Base-by-base conservation (phyloP, 2,888 invertebrate species). In the Pedicia rivosa region DNA sequence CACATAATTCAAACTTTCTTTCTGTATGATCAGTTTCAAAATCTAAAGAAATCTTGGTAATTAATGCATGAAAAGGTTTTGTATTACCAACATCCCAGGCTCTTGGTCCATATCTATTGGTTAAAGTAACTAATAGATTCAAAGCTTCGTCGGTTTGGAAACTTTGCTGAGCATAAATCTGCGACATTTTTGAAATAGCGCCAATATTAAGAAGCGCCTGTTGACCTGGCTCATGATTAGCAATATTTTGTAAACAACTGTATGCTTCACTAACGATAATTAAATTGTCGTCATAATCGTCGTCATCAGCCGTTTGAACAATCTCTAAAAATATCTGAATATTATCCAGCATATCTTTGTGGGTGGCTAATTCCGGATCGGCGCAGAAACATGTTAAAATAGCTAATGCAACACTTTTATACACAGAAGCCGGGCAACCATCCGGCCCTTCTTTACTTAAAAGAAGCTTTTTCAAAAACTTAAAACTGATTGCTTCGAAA, bases 61-160 rank as follows among this genome's bases (percentile, higher is more conserved):
- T 66, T 35, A 90, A 64, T 1, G 78, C 74, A 57, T 86, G 81
- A 56, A 88, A 87, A 2, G 79, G 75, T 51, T 76, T 76, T 1
- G 79, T 74, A 52, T 83, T 76, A 42, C 68, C 70, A 2, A 20
- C n/a, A 44, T 78, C 77, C 87, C 87, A 88, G 17, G 81, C 78
- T 16, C 65, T 56, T 1, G 74, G 64, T 2, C 84, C 84, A 54
- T 80, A 77, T 44, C 72, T 67, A 42, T 71, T 73, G 1, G 79
- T 80, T 35, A 88, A 58, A 37, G 74, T 72, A 3, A 82, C 81
- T 37, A 87, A 66, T 47, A 90, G 73, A 49, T 81, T 79, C 24
- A 88, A 62, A 0, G 88, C 87, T 56, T 87, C 83, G 52, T 90
- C 90, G 2, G 84, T 84, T 57, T 87, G 84, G 51, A 88, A 87